Evolutionary conservation across 2,113 vertebrate genomes (phyloP), one percentile per base, ranked within the genome.

Genomic region (Microcebus tavaratra): DNA sequence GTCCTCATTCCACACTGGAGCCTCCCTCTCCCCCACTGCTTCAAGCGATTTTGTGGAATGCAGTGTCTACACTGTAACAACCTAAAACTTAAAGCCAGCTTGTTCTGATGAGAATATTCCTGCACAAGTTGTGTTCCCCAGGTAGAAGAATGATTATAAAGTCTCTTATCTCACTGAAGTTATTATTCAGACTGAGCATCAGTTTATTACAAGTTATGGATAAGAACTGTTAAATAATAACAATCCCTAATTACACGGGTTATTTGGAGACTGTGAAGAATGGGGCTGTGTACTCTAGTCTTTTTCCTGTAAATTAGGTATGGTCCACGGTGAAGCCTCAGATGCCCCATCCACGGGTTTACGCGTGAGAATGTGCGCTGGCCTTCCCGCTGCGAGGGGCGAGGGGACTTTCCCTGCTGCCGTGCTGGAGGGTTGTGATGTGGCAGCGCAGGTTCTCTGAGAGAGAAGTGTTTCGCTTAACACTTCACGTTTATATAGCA

Each of bases 21-120:
- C 31, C 73, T 7, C 48, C 63, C 42, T 45, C 45, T 2, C 0
- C 21, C 25, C 36, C 27, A 53, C 3, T 6, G 5, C 5, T 25
- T 12, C 29, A 9, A 48, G 17, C n/a, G 23, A 8, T 50, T 27
- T 27, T 55, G 61, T 61, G 29, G 81, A 73, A 5, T 2, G 8
- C 88, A 23, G 6, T 0, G 2, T 68, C 21, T 70, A 23, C 48
- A 3, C 3, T 13, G 5, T 21, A 10, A 2, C 13, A 29, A 2
- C 18, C 9, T 1, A 1, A 5, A 94, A 8, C 42, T 48, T 48
- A 27, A 8, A 53, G 70, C 90, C 82, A 11, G 13, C 82, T 61
- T 8, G 10, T 53, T 63, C 80, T 55, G 59, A 45, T 23, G 55
- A 89, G 57, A 21, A 7, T 3, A 23, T 65, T 57, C 45, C 67